Percentiles rank a stretch among this genome's conserved stretches.
phyloP scores from a whole-genome alignment of 2,113 vertebrate species.

The Natator depressus region DNA sequence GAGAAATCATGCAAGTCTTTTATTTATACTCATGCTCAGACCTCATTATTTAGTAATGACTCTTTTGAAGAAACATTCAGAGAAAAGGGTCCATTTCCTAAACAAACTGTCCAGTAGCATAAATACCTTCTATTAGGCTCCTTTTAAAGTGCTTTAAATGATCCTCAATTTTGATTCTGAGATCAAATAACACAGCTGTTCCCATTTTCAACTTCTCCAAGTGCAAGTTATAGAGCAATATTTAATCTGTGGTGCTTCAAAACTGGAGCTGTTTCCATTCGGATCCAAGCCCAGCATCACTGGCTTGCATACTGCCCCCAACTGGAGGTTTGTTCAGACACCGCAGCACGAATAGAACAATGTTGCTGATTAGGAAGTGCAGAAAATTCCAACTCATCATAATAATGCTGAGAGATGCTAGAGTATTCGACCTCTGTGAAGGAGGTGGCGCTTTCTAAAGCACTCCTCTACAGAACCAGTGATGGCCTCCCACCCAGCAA shows the following conservation, averaged over 20 bases:
- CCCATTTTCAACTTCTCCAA: constrained; percentile 5
- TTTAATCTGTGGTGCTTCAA: constrained; percentile 31
- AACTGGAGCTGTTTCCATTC: constrained; percentile 8
- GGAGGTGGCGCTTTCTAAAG: not conserved
- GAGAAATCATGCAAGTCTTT: not conserved
- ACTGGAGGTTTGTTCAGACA: not conserved
- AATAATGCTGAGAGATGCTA: not conserved
- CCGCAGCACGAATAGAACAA: not conserved
- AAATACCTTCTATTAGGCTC: constrained; percentile 43
- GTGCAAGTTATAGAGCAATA: constrained; percentile 10
- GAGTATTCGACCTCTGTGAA: not conserved
- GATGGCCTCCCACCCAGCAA: not conserved
- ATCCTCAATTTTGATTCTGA: constrained; percentile 45
- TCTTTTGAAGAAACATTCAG: constrained; percentile 9
- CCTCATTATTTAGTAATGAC: not conserved
- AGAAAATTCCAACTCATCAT: not conserved
- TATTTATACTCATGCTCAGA: constrained; percentile 16
- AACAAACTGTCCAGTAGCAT: constrained; percentile 65
- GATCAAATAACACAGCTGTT: constrained; percentile 62
- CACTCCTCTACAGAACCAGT: not conserved
- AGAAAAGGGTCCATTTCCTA: constrained; percentile 26
- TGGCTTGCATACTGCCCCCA: not conserved
- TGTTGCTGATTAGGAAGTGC: not conserved
- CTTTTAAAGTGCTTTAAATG: constrained; percentile 37
- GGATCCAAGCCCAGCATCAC: not conserved